A percentile compares a stretch with the other conserved stretches of the same genome.
Evolutionary conservation across 1,140 invertebrate genomes (phyloP).

Genomic region (Hestina assimilis): DNA sequence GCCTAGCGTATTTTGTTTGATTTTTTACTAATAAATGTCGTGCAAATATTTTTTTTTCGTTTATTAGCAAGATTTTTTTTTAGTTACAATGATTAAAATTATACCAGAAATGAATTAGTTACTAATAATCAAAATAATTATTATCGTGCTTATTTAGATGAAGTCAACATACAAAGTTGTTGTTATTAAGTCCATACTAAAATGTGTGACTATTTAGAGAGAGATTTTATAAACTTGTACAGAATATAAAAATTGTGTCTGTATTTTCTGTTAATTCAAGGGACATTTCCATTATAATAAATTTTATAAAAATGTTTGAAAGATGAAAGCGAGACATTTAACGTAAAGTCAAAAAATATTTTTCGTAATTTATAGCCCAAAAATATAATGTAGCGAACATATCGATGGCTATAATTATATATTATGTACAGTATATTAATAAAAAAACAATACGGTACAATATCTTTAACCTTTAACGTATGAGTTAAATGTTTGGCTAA

Average conservation of each 20-base stretch:
- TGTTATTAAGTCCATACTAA: conserved; percentile 3
- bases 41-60: too few relatives aligned
- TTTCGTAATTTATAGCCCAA: too few relatives aligned
- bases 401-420: too few relatives aligned
- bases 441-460: too few relatives aligned
- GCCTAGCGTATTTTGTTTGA: neutral
- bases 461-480: too few relatives aligned
- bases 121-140: neutral
- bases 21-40: neutral
- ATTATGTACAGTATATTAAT: too few relatives aligned
- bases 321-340: too few relatives aligned
- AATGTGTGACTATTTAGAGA: conserved; percentile 15
- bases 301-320: too few relatives aligned
- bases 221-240: conserved; percentile 20
- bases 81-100: neutral
- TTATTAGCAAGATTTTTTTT: too few relatives aligned
- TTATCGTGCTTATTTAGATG: neutral
- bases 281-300: neutral
- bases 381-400: too few relatives aligned
- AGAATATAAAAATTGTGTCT: conserved; percentile 1
- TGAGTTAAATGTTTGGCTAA: too few relatives aligned
- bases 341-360: too few relatives aligned
- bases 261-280: conserved; percentile 13
- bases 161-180: neutral
- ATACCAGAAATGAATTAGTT: neutral